A percentile compares a stretch with the other conserved stretches of the same genome.
phyloP scores from a whole-genome alignment of 92 coral and sea anemone genomes.

The Hydrozoanthus gracilis region DNA sequence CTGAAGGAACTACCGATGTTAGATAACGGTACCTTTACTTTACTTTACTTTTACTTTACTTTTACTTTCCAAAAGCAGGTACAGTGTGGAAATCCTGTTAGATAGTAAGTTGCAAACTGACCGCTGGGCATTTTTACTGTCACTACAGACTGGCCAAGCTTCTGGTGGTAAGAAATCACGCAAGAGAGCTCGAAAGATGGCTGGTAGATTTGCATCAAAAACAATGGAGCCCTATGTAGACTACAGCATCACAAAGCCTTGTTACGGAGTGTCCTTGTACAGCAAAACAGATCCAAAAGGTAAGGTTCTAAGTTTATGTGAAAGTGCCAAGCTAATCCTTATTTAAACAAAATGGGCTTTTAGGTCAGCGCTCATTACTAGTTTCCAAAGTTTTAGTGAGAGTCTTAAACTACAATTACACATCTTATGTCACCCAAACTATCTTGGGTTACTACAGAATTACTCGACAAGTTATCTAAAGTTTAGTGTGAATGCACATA shows the following conservation, averaged over 20 bases:
- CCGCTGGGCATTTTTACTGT: not conserved
- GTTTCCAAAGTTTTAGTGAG: not conserved
- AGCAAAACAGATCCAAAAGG: constrained; percentile 96
- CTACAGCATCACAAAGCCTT: constrained; percentile 88
- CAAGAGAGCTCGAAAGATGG: constrained; percentile 76
- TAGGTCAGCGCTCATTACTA: not conserved
- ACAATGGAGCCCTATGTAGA: constrained; percentile 81
- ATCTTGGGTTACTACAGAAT: too few species aligned
- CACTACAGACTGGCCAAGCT: constrained; percentile 69
- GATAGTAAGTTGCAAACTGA: not conserved
- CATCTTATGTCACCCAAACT: too few species aligned
- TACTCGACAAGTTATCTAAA: too few species aligned
- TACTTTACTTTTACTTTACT: too few species aligned
- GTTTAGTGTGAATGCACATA: too few species aligned
- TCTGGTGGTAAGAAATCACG: constrained; percentile 71
- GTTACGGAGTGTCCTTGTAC: constrained; percentile 87
- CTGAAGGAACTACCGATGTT: too few species aligned
- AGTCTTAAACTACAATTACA: too few species aligned
- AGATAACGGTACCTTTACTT: too few species aligned
- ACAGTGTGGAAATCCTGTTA: too few species aligned
- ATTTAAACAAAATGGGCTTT: not conserved
- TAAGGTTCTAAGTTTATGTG: not conserved
- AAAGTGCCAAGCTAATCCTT: not conserved
- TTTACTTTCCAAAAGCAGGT: too few species aligned
- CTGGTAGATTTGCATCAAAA: constrained; percentile 63